Evolutionary conservation across 2,888 invertebrate genomes (phyloP).

Genomic region (Blera fallax): DNA sequence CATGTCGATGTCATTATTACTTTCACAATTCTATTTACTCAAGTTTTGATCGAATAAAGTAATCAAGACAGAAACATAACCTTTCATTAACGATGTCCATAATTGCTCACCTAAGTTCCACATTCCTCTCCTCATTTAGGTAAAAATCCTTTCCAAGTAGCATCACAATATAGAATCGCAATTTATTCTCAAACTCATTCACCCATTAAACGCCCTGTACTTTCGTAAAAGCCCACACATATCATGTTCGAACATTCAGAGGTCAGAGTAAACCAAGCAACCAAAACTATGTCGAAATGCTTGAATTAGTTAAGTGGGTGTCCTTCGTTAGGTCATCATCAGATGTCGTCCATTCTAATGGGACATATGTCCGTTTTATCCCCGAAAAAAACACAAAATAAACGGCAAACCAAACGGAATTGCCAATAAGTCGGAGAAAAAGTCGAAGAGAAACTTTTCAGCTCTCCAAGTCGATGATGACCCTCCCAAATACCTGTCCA

Average conservation of each 20-base stretch:
- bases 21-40: too few species aligned
- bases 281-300: conserved; percentile 32
- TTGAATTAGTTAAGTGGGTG: conserved; percentile 57
- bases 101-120: too few species aligned
- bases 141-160: background rate
- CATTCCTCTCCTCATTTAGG: background rate
- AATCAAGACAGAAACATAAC: too few species aligned
- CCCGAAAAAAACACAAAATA: background rate
- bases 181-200: background rate
- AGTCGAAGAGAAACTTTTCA: conserved; percentile 8
- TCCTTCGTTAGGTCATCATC: conserved; percentile 59
- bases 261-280: conserved; percentile 27
- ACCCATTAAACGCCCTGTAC: background rate
- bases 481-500: background rate
- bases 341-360: conserved; percentile 56
- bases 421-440: conserved; percentile 18
- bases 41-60: too few species aligned
- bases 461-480: conserved; percentile 2
- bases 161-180: background rate
- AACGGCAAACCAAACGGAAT: conserved; percentile 10
- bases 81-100: too few species aligned
- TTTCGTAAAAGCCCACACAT: background rate
- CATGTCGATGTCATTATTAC: too few species aligned
- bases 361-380: conserved; percentile 26
- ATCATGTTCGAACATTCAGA: background rate